phyloP scores from a whole-genome alignment of 2,113 vertebrate species.

The Hippolais icterina region DNA sequence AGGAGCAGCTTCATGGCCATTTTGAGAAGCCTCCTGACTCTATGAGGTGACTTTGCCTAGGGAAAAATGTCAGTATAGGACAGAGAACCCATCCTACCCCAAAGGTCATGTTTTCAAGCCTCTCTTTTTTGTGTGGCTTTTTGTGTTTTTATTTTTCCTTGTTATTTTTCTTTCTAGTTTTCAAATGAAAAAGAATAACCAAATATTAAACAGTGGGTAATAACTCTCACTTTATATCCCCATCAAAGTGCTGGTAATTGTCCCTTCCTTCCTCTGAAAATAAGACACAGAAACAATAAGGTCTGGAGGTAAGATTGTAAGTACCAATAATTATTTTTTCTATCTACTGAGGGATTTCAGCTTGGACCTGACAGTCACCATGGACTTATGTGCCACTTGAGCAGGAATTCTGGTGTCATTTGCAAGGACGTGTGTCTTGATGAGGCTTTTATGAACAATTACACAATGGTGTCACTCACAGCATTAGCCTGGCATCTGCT shows the following conservation, averaged over 20 bases:
- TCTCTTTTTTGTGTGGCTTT: neutral
- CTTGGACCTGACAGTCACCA: neutral
- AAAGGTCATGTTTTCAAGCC: neutral
- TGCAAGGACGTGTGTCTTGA: neutral
- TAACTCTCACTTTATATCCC: neutral
- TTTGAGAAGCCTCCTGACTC: neutral
- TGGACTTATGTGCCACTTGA: neutral
- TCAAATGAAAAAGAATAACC: neutral
- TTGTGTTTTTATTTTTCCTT: neutral
- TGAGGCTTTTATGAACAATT: slow-evolving; percentile 14
- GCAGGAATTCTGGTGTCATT: neutral
- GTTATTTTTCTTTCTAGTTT: neutral
- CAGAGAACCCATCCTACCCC: neutral
- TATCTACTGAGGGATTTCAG: neutral
- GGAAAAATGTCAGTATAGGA: neutral
- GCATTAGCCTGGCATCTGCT: neutral
- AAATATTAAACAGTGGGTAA: neutral
- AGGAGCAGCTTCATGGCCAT: neutral
- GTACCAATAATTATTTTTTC: neutral
- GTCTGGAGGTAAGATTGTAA: neutral
- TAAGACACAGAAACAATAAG: neutral
- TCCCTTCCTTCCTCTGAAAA: neutral
- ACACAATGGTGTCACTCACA: neutral
- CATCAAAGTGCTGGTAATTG: neutral
- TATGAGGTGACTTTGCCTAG: neutral